Percentiles rank a stretch among this genome's conserved stretches.
These are phyloP conservation scores for Xenopus laevis DNA, from an alignment of 2,113 vertebrate species.

Conservation along the genomic window DNA sequence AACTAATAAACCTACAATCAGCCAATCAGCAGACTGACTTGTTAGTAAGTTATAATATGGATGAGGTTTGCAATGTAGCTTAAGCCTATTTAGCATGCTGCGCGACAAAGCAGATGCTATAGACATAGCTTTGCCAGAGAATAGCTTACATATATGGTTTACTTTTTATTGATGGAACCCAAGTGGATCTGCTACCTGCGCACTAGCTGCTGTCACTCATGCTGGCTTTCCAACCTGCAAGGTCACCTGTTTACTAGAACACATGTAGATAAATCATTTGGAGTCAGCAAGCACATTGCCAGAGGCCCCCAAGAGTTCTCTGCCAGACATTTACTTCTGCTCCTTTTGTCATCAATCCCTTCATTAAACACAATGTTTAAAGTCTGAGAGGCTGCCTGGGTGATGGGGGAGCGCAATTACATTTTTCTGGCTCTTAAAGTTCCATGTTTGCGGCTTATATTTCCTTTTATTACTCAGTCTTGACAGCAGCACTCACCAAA, in stretches of 20 bases:
- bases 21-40: no score
- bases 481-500: constrained; percentile 3
- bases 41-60: no score
- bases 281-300: neutral
- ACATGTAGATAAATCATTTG: neutral
- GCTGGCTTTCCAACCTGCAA: neutral
- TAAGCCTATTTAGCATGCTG: no score
- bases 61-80: no score
- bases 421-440: constrained; percentile 4
- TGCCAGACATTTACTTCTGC: neutral
- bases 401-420: constrained; percentile 20
- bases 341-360: neutral
- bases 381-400: neutral
- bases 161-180: no score
- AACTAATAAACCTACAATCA: no score
- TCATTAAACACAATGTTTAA: neutral
- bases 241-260: neutral
- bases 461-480: neutral
- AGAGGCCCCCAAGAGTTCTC: neutral
- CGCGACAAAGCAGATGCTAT: no score
- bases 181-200: no score
- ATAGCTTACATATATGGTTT: no score
- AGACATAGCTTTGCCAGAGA: no score
- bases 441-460: neutral
- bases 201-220: neutral